Evolutionary conservation across 2,888 invertebrate species (phyloP).

Genomic region (Phalera bucephala): DNA sequence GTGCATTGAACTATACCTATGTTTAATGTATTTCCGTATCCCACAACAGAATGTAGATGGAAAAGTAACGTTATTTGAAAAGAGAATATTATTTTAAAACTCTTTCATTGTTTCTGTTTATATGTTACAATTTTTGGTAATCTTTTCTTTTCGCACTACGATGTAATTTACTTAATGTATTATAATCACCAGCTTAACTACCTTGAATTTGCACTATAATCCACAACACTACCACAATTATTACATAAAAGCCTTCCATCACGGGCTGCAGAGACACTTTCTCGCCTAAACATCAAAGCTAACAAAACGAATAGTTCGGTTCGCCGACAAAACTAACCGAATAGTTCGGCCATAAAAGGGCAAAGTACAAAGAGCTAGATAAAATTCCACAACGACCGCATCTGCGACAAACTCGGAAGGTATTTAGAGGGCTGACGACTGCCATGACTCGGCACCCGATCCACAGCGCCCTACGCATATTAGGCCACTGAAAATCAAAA

Average conservation of each 20-base stretch:
- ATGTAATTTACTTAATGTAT: too few species aligned
- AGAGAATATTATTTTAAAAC: too few species aligned
- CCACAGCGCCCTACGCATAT: slow-evolving; percentile 72
- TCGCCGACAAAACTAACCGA: slow-evolving; percentile 66
- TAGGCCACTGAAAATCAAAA: slow-evolving; percentile 80
- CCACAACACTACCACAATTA: background rate
- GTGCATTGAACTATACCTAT: too few species aligned
- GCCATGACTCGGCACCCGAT: slow-evolving; percentile 72
- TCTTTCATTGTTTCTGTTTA: too few species aligned
- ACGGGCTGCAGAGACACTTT: slow-evolving; percentile 17
- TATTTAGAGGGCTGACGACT: slow-evolving; percentile 69
- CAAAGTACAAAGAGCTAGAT: slow-evolving; percentile 78
- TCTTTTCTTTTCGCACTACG: too few species aligned
- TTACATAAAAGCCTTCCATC: slow-evolving; percentile 1
- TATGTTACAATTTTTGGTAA: too few species aligned
- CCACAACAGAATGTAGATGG: too few species aligned
- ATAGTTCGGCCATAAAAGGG: slow-evolving; percentile 76
- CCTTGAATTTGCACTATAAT: background rate
- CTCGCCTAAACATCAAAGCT: slow-evolving; percentile 57
- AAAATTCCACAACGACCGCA: slow-evolving; percentile 78
- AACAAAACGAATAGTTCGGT: slow-evolving; percentile 66
- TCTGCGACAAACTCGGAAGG: slow-evolving; percentile 77
- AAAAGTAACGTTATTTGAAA: too few species aligned
- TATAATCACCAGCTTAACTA: too few species aligned
- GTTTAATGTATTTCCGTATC: too few species aligned